Base-by-base conservation (phyloP, 1,140 invertebrate genomes). In the Apis florea region DNA sequence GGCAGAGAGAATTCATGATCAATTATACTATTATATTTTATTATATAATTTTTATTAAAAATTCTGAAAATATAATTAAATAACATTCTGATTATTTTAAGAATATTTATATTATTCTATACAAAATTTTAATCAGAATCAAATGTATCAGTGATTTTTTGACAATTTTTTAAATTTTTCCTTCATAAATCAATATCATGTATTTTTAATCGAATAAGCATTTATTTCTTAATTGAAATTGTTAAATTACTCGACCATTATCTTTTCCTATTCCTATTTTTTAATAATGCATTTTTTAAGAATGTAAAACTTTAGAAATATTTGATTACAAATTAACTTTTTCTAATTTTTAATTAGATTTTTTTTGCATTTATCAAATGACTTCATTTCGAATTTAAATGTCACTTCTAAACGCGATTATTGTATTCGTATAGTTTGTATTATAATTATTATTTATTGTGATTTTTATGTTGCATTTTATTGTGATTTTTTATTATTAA, bases 261-360 rank as follows among this genome's bases (percentile, higher is more conserved):
- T 85, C 80, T 83, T 83, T 63, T 73, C 72, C 83, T 64, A 92
- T 92, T 91, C 90, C 91, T 89, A 67, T 82, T 59, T 81, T 64
- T 86, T 78, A 79, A 84, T 79, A 85, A 86, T 80, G 87, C 88
- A 90, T 88, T 79, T 86, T 84, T 88, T 85, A 86, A 89, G 83
- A 83, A 80, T 68, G 51, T 79, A 90, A 91, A 85, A 89, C 85
- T 89, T 66, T 79, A 58, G 72, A 69, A 54, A 69, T 66, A 59
- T 75, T 74, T 67, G 63, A 70, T 75, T 4, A 21, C 58, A 40
- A 64, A 68, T 51, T 54, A 67, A 64, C 21, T 74, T 80, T 47
- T 59, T 40, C 53, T 64, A 72, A 81, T 68, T n/a, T 61, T 56
- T 13, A 47, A 24, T 69, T n/a, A n/a, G 56, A 66, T 79, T 61